Conservation (phyloP, 2,888 invertebrate genomes). For the Folsomia candida region DNA sequence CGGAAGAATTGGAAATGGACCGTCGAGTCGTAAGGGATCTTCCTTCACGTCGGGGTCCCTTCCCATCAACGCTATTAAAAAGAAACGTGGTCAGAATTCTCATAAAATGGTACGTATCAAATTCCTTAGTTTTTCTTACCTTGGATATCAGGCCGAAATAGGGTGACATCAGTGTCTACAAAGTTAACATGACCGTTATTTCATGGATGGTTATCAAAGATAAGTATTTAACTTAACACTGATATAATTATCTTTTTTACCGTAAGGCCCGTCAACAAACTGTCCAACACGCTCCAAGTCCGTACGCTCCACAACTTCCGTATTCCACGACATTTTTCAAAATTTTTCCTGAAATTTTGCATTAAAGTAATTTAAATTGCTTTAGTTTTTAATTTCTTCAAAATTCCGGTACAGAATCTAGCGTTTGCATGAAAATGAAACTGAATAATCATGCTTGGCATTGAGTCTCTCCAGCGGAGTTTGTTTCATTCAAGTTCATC, state of each 20-base stretch:
- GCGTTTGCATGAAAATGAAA: no score
- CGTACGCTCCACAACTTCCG: constrained; percentile 27
- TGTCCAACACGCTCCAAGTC: constrained; percentile 46
- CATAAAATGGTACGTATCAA: not conserved
- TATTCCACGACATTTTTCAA: not conserved
- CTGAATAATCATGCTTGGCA: no score
- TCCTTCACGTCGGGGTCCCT: constrained; percentile 36
- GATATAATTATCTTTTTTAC: constrained; percentile 9
- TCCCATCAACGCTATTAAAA: constrained; percentile 41
- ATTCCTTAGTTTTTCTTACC: constrained; percentile 11
- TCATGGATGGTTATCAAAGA: no score
- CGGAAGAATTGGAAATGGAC: constrained; percentile 37
- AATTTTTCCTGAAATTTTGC: not conserved
- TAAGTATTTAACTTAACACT: not conserved
- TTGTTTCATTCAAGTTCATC: no score
- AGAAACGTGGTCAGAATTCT: no score
- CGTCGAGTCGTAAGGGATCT: constrained; percentile 40
- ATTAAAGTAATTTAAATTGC: no score
- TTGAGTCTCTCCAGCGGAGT: no score
- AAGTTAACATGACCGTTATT: no score
- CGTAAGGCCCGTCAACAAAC: constrained; percentile 48
- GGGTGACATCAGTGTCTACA: constrained; percentile 43
- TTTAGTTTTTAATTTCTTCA: no score
- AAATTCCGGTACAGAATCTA: no score
- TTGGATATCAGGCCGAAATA: constrained; percentile 41